Percentiles rank a stretch among this genome's conserved stretches.
phyloP scores from a whole-genome alignment of 2,888 invertebrate species.

The Shargacucullia verbasci region DNA sequence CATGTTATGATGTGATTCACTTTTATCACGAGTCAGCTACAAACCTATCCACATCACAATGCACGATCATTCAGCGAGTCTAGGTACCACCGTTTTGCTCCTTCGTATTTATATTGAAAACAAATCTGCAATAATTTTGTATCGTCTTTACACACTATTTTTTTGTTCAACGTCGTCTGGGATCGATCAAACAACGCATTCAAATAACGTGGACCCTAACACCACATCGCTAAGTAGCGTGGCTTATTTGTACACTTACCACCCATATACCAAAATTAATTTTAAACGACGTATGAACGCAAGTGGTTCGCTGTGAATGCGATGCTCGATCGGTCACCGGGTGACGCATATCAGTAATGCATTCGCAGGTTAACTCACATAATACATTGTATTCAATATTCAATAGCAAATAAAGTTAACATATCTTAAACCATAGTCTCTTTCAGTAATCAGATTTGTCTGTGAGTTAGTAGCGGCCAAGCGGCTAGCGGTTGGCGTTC shows the following conservation, averaged over 20 bases:
- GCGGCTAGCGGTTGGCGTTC: slow-evolving; percentile 97
- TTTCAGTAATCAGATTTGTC: slow-evolving; percentile 85
- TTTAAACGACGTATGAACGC: slow-evolving; percentile 52
- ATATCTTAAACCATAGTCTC: slow-evolving; percentile 89
- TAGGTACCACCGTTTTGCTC: slow-evolving; percentile 72
- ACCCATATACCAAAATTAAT: slow-evolving; percentile 55
- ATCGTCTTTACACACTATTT: slow-evolving; percentile 85
- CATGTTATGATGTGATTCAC: slow-evolving; percentile 88
- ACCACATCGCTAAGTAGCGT: slow-evolving; percentile 66
- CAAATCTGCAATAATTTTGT: slow-evolving; percentile 83
- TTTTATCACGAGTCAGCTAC: slow-evolving; percentile 87
- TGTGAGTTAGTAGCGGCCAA: slow-evolving; percentile 77
- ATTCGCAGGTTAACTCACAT: slow-evolving; percentile 85
- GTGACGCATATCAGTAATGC: slow-evolving; percentile 81
- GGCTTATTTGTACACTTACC: slow-evolving; percentile 63
- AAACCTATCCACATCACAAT: slow-evolving; percentile 88
- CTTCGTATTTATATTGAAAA: slow-evolving; percentile 75
- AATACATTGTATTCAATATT: slow-evolving; percentile 88
- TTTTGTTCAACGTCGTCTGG: slow-evolving; percentile 85
- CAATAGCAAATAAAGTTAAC: slow-evolving; percentile 89
- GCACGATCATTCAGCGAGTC: slow-evolving; percentile 80
- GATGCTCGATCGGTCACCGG: slow-evolving; percentile 79
- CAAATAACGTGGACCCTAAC: slow-evolving; percentile 65
- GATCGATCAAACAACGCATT: slow-evolving; percentile 81
- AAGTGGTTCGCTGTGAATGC: slow-evolving; percentile 61